Conservation (phyloP, 2,797 vertebrate genomes). For the Cynodonichthys magdalenae region DNA sequence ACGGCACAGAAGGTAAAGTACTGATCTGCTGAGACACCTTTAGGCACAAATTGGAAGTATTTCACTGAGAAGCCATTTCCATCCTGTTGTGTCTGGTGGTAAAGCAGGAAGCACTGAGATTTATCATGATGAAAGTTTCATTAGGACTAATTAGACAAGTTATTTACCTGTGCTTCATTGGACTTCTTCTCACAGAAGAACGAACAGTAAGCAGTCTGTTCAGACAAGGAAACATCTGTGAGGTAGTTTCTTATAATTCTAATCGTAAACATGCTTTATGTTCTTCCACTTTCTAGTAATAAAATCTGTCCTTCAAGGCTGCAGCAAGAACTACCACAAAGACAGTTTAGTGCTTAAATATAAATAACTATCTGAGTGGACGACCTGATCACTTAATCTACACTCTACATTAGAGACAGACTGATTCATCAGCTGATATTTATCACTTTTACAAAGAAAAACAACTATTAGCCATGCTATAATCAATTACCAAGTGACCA, state of each 20-base stretch:
- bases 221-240: background rate
- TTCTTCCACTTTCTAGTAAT: no score
- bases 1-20: background rate
- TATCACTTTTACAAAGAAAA: no score
- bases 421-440: no score
- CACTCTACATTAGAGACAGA: no score
- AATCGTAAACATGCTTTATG: background rate
- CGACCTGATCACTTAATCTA: no score
- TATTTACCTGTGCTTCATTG: slow-evolving; percentile 42
- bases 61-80: slow-evolving; percentile 26
- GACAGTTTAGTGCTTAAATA: no score
- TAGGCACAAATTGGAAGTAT: slow-evolving; percentile 5
- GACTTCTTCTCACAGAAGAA: slow-evolving; percentile 22
- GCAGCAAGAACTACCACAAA: no score
- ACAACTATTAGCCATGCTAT: no score
- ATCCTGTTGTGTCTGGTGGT: slow-evolving; percentile 18
- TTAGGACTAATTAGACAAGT: slow-evolving; percentile 49
- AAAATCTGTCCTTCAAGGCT: no score
- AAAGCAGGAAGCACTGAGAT: slow-evolving; percentile 46
- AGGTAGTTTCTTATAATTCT: background rate
- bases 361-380: no score
- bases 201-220: slow-evolving; percentile 22
- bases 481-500: no score
- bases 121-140: slow-evolving; percentile 57
- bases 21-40: slow-evolving; percentile 13